Base-by-base conservation (phyloP, 2,888 invertebrate species). In the Thereva unica region DNA sequence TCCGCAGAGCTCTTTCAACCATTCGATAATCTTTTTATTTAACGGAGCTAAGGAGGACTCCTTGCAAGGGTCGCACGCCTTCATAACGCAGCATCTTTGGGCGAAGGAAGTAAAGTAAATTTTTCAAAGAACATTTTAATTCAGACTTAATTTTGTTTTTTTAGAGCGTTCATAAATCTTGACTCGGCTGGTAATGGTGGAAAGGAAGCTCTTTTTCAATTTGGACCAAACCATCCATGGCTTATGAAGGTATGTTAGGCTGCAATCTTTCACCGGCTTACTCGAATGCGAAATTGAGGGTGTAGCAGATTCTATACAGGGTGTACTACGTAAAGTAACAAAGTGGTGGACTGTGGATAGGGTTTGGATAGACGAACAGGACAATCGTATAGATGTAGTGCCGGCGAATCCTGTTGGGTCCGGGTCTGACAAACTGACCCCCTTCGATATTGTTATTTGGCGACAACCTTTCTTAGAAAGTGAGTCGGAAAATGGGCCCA, bases 131-230 rank as follows among this genome's bases (percentile, higher is more conserved):
- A 40, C 50, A 37, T 12, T 55, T 47, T 40, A 67, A 41, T 9
- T 9, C 44, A 34, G 8, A 41, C 8, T 12, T 10, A 37, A 54
- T 6, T 38, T 3, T 40, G 7, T 10, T 52, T 54, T 59, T 67
- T 5, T 23, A 85, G 86, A 55, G 88, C 90, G 0, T 89, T 97
- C 68, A 86, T 97, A 64, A 97, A 97, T 80, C 80, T 97, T 72
- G 97, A 97, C 78, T 91, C 95, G 0, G 93, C 92, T 59, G 97
- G 97, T 0, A 90, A 91, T 75, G 97, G 96, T 41, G 97, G 96
- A 1, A 89, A 93, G 67, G 93, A 96, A 73, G 85, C 91, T 65
- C 83, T 97, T 5, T 97, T 97, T 76, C 97, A 97, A 83, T 87
- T 90, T 45, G 91, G 92, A 0, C 93, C 93, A 5, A 82, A 84